phyloP scores from a whole-genome alignment of 2,113 vertebrate genomes.

The Leucosticte australis region DNA sequence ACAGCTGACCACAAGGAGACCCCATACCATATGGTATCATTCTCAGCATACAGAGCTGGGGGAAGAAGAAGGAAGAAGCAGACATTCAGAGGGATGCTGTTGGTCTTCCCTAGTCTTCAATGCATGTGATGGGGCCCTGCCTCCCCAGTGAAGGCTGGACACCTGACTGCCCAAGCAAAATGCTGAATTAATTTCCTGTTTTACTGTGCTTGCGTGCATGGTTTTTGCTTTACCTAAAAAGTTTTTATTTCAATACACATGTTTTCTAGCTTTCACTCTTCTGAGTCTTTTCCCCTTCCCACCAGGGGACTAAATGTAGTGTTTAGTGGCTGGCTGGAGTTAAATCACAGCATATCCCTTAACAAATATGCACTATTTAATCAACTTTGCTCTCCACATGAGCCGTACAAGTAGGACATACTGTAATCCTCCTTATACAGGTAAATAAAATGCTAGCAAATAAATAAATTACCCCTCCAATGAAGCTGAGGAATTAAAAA shows the following conservation, averaged over 20 bases:
- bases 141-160: fast-evolving
- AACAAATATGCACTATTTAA: neutral
- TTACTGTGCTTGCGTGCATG: neutral
- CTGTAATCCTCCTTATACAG: neutral
- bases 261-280: neutral
- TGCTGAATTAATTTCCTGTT: neutral
- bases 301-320: neutral
- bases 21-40: neutral
- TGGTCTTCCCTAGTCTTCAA: neutral
- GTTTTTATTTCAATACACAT: neutral
- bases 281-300: neutral
- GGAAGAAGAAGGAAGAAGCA: neutral
- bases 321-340: neutral
- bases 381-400: neutral
- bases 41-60: neutral
- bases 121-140: neutral
- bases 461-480: neutral
- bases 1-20: neutral
- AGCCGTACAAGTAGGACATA: neutral
- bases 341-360: neutral
- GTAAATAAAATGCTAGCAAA: neutral
- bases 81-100: neutral
- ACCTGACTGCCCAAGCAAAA: neutral
- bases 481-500: neutral
- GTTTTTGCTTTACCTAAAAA: neutral